Evolutionary conservation across 2,888 invertebrate genomes (phyloP).

Genomic region (Tricholauxania praeusta): DNA sequence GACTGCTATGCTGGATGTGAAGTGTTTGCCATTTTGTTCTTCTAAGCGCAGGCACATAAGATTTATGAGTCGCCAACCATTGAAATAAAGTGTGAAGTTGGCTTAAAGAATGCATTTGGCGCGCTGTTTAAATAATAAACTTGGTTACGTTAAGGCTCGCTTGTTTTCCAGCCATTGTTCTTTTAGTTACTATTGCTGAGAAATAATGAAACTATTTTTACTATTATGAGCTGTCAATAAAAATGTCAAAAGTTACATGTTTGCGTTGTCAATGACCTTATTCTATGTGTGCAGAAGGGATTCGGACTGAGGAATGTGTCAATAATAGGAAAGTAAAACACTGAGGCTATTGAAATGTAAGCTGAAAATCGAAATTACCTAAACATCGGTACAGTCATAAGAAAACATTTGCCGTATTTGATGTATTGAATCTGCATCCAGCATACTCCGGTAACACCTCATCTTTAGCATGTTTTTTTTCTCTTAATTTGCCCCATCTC

Average conservation of each 20-base stretch:
- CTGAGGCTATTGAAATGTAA: too few species aligned
- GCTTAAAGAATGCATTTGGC: conserved; percentile 42
- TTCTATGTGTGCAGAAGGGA: too few species aligned
- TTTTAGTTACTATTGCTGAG: conserved; percentile 20
- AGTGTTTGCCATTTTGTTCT: conserved; percentile 25
- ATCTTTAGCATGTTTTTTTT: too few species aligned
- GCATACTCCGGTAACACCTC: too few species aligned
- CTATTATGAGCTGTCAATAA: conserved; percentile 62
- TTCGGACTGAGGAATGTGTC: too few species aligned
- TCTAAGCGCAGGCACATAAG: conserved; percentile 25
- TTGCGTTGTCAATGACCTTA: too few species aligned
- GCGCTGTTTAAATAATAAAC: conserved; percentile 32
- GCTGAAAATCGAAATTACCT: too few species aligned
- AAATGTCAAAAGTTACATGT: conserved; percentile 56
- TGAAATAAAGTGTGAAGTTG: conserved; percentile 47
- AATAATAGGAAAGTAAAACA: too few species aligned
- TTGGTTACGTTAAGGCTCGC: neutral
- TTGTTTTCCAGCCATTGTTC: neutral
- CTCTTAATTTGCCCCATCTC: too few species aligned
- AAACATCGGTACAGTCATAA: too few species aligned
- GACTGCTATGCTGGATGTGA: conserved; percentile 57
- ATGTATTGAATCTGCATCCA: too few species aligned
- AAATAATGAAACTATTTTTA: conserved; percentile 50
- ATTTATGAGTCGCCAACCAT: conserved; percentile 43
- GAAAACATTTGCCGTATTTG: too few species aligned